Conservation (phyloP, 2,888 invertebrate species). For the Conistra vaccinii region DNA sequence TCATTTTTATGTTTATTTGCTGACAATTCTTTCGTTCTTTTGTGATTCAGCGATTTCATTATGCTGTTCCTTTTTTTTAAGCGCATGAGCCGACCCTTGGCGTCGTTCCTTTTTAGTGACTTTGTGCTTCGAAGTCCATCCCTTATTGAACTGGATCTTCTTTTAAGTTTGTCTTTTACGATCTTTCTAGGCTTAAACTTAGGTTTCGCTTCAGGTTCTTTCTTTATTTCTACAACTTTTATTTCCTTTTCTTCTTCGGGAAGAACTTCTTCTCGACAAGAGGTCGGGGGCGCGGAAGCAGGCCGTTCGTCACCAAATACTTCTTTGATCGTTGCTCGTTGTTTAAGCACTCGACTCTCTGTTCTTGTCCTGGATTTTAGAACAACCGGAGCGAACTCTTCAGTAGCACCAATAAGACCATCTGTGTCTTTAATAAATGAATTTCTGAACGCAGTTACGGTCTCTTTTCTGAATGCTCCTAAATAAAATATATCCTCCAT, state of each 20-base stretch:
- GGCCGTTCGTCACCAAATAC: conserved; percentile 95
- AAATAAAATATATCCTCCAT: conserved; percentile 91
- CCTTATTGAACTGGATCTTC: conserved; percentile 85
- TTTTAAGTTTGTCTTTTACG: conserved; percentile 83
- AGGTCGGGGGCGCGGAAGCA: conserved; percentile 95
- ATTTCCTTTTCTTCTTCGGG: conserved; percentile 77
- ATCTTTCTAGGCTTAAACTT: conserved; percentile 86
- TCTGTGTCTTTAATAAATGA: conserved; percentile 92
- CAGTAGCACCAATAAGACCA: conserved; percentile 90
- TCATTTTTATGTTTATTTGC: conserved; percentile 82
- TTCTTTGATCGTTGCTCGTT: conserved; percentile 94
- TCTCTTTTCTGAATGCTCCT: conserved; percentile 93
- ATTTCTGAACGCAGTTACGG: conserved; percentile 92
- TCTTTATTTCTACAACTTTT: conserved; percentile 76
- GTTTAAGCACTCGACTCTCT: conserved; percentile 93
- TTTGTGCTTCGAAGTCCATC: conserved; percentile 88
- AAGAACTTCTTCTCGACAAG: conserved; percentile 88
- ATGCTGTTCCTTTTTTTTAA: conserved; percentile 88
- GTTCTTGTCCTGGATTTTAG: conserved; percentile 94
- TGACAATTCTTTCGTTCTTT: conserved; percentile 84
- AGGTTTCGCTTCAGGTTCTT: conserved; percentile 79
- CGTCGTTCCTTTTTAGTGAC: conserved; percentile 86
- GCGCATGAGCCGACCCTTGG: conserved; percentile 85
- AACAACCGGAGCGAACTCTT: conserved; percentile 93
- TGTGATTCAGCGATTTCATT: conserved; percentile 84